Percentiles rank a stretch among this genome's conserved stretches.
phyloP scores from a whole-genome alignment of 2,113 vertebrate species.

The Haemorhous mexicanus region DNA sequence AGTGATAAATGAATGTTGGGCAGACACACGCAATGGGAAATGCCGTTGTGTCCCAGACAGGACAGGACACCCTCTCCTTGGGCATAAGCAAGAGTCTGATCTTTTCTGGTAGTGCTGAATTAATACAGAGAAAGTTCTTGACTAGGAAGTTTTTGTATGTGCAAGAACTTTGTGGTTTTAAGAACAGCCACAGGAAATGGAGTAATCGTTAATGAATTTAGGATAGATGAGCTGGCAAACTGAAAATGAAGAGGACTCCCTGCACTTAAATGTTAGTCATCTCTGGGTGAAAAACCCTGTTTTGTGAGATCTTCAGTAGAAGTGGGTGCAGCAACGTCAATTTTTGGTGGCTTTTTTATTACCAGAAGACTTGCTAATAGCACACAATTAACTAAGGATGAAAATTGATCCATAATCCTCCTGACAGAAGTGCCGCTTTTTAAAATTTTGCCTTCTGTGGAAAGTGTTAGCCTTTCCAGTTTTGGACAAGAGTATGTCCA shows the following conservation, averaged over 20 bases:
- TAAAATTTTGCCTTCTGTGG: neutral
- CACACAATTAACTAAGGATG: neutral
- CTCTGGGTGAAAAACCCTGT: neutral
- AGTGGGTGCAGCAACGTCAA: neutral
- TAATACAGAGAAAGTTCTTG: neutral
- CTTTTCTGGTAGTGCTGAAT: neutral
- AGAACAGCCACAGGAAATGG: neutral
- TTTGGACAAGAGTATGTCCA: neutral
- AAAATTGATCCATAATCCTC: neutral
- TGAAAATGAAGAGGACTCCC: neutral
- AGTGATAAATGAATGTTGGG: neutral
- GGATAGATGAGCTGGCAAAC: neutral
- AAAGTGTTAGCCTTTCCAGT: neutral
- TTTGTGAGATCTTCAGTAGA: neutral
- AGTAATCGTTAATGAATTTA: neutral
- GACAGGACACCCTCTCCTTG: neutral
- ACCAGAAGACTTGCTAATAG: neutral
- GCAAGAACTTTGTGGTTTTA: neutral
- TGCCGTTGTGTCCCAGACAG: fast-evolving
- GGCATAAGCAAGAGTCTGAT: neutral
- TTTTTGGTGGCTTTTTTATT: neutral
- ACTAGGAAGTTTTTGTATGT: neutral
- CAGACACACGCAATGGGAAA: fast-evolving
- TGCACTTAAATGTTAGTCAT: neutral
- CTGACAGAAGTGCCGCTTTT: neutral